Evolutionary conservation across 2,113 vertebrate genomes (phyloP).

Genomic region (Machaerirhynchus nigripectus): DNA sequence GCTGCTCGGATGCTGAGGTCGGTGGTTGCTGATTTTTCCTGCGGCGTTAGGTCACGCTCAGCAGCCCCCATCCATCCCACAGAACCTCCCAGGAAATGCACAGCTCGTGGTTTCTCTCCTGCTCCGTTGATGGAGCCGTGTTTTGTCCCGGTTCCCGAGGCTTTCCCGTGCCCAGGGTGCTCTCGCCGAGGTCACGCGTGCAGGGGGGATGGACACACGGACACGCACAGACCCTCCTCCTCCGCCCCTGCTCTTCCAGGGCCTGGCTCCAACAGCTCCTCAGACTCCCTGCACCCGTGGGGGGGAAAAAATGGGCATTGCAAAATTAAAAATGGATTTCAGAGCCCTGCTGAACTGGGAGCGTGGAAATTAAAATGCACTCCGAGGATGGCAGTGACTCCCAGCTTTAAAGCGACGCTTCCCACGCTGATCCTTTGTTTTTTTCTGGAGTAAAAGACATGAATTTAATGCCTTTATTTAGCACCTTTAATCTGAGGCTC

Average conservation of each 20-base stretch:
- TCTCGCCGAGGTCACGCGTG: not conserved
- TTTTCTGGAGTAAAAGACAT: not conserved
- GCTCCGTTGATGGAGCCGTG: slow-evolving; percentile 64
- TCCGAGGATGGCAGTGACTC: not conserved
- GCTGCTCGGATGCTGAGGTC: slow-evolving; percentile 63
- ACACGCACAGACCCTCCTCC: not conserved
- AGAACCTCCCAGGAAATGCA: slow-evolving; percentile 66
- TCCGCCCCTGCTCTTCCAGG: not conserved
- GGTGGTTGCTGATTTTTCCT: slow-evolving; percentile 44
- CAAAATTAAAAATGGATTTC: not conserved
- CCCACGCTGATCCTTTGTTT: not conserved
- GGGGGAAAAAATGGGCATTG: not conserved
- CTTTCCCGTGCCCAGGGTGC: not conserved
- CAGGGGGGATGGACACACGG: not conserved
- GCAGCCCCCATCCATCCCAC: slow-evolving; percentile 59
- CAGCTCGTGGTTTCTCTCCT: slow-evolving; percentile 58
- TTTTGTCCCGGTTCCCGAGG: not conserved
- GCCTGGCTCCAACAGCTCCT: not conserved
- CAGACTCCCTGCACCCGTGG: not conserved
- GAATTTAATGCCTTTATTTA: not conserved
- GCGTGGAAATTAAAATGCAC: not conserved
- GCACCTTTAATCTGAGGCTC: slow-evolving; percentile 31
- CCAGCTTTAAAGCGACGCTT: not conserved
- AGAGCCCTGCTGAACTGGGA: not conserved
- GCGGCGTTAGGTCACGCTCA: slow-evolving; percentile 67